Evolutionary conservation across 2,797 vertebrate genomes (phyloP), one percentile per base, ranked within the genome.

Genomic region (Acestrorhynchus altus): DNA sequence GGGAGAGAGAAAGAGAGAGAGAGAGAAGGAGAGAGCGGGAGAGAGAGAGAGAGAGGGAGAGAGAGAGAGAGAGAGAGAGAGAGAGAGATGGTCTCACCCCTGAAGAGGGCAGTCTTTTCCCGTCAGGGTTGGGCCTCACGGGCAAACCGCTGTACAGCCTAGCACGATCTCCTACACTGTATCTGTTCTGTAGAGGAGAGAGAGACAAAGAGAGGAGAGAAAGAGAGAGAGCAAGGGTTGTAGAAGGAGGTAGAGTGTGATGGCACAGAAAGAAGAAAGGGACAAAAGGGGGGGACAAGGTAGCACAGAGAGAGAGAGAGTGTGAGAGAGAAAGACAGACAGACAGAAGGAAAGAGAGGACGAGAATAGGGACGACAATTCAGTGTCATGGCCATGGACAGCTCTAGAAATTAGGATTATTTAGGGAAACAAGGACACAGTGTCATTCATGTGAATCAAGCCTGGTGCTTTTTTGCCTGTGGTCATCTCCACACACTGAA

Each of bases 101-200:
- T 91, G 93, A 88, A 92, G 94, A 94, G 92, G 94, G 92, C 93
- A 94, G 93, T 91, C 93, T 93, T 92, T 94, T 94, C 88, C 92
- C 91, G 90, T 93, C 91, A 83, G 92, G 92, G 93, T 92, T 91
- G 77, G 90, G 91, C 90, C 92, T 93, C 92, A 93, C 92, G 87
- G 92, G 92, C 90, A 94, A 88, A 80, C 92, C 89, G 87, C 91
- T 92, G 93, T 94, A 93, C 82, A 94, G 92, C 67, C 93, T 92
- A 85, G 94, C 92, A 69, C 93, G 88, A 83, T 94, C 93, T 89
- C 91, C 86, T 84, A 90, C 87, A 82, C 79, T 76, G 92, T 93
- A 93, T 94, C 93, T 94, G 90, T 81, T 93, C 93, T 94, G 91
- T 80, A 90, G 82, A 84, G 82, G 77, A 91, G 77, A 84, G 54